Evolutionary conservation across 2,797 vertebrate genomes (phyloP).

Genomic region (Spea hammondii): DNA sequence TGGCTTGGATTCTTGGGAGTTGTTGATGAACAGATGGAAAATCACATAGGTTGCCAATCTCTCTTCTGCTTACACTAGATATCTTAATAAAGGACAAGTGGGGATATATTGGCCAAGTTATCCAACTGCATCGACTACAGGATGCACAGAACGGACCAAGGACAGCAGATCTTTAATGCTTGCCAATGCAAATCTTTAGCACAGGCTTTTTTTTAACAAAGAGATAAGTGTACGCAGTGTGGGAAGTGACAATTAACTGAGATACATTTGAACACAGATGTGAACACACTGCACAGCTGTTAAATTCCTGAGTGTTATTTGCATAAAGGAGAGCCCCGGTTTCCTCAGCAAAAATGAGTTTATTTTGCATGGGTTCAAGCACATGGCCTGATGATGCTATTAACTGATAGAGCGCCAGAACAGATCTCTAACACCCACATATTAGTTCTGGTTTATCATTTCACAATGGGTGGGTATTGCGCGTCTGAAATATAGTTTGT

Average conservation of each 20-base stretch:
- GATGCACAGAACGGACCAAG: constrained; percentile 23
- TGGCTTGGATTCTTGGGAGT: background rate
- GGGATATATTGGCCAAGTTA: constrained; percentile 27
- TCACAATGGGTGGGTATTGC: too few relatives aligned
- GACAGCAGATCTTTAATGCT: constrained; percentile 21
- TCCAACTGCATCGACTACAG: constrained; percentile 34
- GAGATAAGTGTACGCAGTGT: constrained; percentile 48
- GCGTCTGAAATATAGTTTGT: too few relatives aligned
- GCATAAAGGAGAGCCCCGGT: constrained; percentile 45
- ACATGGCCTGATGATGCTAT: too few relatives aligned
- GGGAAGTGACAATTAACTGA: constrained; percentile 46
- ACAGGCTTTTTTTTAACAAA: constrained; percentile 42
- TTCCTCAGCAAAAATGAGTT: constrained; percentile 26
- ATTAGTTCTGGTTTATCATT: too few relatives aligned
- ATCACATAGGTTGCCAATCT: background rate
- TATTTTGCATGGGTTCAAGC: constrained; percentile 8
- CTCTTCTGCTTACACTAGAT: background rate
- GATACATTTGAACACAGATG: constrained; percentile 44
- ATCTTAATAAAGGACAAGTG: constrained; percentile 42
- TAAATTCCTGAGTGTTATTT: constrained; percentile 42
- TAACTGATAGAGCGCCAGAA: too few relatives aligned
- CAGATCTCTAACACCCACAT: too few relatives aligned
- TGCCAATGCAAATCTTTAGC: constrained; percentile 49
- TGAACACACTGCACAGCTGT: constrained; percentile 43
- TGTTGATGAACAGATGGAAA: background rate